Base-by-base conservation (phyloP, 2,888 invertebrate genomes). In the Aspidiotus rigidus region DNA sequence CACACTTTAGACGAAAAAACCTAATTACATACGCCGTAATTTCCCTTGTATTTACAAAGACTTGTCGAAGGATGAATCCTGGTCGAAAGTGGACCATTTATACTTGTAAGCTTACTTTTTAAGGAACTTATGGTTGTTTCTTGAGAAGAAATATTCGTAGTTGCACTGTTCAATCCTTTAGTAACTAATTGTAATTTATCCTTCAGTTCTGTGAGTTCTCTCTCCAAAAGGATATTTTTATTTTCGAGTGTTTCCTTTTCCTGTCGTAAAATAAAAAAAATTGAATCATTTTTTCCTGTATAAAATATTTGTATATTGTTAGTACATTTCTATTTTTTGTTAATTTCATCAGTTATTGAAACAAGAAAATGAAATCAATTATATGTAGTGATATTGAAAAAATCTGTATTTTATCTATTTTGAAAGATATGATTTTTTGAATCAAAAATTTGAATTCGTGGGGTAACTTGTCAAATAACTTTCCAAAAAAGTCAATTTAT, bases 231-330 rank as follows among this genome's bases (percentile, higher is more conserved):
- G 71, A 89, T 82, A 75, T 86, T 85, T 73, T 87, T 86, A 75
- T 88, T 86, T 72, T 87, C 82, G 57, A 88, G 79, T 13, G 86
- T 82, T 74, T 91, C 90, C 73, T 89, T 87, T 74, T 90, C 90
- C 75, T 80, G 72, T 1, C 69, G 16, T 42, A 71, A 63, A 13
- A 55, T 44, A 55, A 15, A 64, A 15, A 28, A 28, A 28, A 3
- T 28, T 28, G 28, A 5, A 28, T 28, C 5, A 28, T 5, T 28
- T 28, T 5, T 28, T 28, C 28, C 28, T 28, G 28, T 28, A 5
- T 5, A 28, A 28, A 28, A 28, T 28, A 28, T 28, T 1, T 28
- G 2, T 28, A 28, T 28, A 28, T 28, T 28, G 28, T 28, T 5
- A 28, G 28, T 28, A 5, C 28, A n/a, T n/a, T 5, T 28, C 1